phyloP scores from a whole-genome alignment of 2,797 vertebrate species.

The Notolepis coatsorum region DNA sequence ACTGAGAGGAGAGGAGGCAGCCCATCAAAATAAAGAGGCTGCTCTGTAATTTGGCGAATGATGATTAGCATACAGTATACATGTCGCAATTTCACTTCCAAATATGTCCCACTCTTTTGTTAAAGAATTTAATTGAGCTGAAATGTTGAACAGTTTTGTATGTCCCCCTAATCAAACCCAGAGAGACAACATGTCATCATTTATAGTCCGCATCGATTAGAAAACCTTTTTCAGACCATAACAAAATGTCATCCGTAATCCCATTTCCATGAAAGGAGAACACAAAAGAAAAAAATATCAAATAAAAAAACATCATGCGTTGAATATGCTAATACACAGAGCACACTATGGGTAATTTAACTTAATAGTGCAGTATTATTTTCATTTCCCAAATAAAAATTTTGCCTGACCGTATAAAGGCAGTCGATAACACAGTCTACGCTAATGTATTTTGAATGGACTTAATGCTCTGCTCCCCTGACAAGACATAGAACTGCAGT shows the following conservation, averaged over 20 bases:
- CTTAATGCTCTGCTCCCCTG: constrained; percentile 51
- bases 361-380: constrained; percentile 36
- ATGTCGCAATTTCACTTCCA: constrained; percentile 39
- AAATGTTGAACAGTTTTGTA: not conserved
- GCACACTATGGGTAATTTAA: constrained; percentile 5
- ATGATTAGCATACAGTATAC: constrained; percentile 54
- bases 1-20: constrained; percentile 23
- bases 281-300: constrained; percentile 10
- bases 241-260: constrained; percentile 3
- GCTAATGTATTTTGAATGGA: constrained; percentile 56
- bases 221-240: constrained; percentile 31
- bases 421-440: constrained; percentile 48
- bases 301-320: not conserved
- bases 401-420: constrained; percentile 38
- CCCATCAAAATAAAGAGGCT: constrained; percentile 44
- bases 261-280: not conserved
- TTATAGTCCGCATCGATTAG: too few species aligned
- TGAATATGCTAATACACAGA: not conserved
- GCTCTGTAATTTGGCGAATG: constrained; percentile 55
- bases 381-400: constrained; percentile 49
- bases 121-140: constrained; percentile 40
- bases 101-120: constrained; percentile 38
- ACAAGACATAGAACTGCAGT: constrained; percentile 49
- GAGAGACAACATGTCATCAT: too few species aligned
- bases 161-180: not conserved